phyloP scores from a whole-genome alignment of 2,113 vertebrate species.

The Campylomormyrus tamandua region DNA sequence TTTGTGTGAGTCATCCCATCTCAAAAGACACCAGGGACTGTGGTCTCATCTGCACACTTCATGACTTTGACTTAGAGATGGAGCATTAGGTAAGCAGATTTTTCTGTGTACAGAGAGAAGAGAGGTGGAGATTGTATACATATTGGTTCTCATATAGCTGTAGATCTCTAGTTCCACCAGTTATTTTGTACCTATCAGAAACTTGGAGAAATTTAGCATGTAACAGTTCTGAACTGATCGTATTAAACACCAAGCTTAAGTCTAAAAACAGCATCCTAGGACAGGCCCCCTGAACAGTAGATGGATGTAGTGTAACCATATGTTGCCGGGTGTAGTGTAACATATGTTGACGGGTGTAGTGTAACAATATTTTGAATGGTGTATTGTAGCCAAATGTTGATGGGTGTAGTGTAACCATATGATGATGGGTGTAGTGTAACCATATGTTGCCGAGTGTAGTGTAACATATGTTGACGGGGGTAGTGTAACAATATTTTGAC shows the following conservation, averaged over 20 bases:
- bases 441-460: no score
- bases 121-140: background rate
- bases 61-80: background rate
- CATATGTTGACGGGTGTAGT: background rate
- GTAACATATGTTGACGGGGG: no score
- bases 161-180: background rate
- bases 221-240: background rate
- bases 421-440: background rate
- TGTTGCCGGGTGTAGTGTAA: no score
- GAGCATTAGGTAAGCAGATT: background rate
- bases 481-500: no score
- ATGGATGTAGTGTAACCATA: background rate
- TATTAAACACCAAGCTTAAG: background rate
- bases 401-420: no score
- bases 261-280: background rate
- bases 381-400: no score
- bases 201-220: background rate
- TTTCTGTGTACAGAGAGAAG: background rate
- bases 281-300: background rate
- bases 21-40: background rate
- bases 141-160: background rate
- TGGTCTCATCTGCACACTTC: background rate
- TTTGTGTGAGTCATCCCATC: background rate
- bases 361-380: no score
- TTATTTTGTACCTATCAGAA: background rate